Conservation (phyloP, 2,888 invertebrate genomes). For the Meandrusa payeni region DNA sequence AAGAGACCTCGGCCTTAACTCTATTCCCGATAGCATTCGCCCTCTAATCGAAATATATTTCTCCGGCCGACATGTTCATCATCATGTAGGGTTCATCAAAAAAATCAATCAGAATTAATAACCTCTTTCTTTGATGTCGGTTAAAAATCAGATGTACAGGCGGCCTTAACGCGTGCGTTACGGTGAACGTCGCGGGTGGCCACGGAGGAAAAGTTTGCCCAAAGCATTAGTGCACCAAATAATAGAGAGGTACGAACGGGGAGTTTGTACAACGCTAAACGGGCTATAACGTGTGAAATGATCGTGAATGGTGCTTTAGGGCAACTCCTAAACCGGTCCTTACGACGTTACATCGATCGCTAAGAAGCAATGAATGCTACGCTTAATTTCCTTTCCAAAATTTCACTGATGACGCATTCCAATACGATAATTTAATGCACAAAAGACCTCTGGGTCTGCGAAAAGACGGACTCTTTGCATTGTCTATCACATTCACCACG, state of each 20-base stretch:
- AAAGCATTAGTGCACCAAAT: slow-evolving; percentile 36
- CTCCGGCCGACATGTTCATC: too few species aligned
- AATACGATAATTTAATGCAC: too few species aligned
- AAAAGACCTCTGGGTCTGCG: too few species aligned
- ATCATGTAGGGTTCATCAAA: too few species aligned
- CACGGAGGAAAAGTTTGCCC: slow-evolving; percentile 36
- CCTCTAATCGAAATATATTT: too few species aligned
- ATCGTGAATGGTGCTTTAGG: slow-evolving; percentile 21
- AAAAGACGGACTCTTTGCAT: too few species aligned
- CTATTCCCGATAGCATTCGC: too few species aligned
- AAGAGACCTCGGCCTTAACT: too few species aligned
- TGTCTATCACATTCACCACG: too few species aligned
- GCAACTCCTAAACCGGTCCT: slow-evolving; percentile 24
- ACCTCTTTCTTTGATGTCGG: too few species aligned
- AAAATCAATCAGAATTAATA: too few species aligned
- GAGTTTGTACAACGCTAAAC: slow-evolving; percentile 36
- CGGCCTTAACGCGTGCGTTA: not conserved
- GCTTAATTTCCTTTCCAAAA: slow-evolving; percentile 4
- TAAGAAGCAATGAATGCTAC: slow-evolving; percentile 4
- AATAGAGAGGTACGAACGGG: slow-evolving; percentile 32
- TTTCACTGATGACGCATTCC: too few species aligned
- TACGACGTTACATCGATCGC: slow-evolving; percentile 17
- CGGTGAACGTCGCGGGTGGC: slow-evolving; percentile 37
- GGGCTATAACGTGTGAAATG: slow-evolving; percentile 40
- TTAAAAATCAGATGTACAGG: slow-evolving; percentile 3